phyloP scores from a whole-genome alignment of 1,140 invertebrate genomes.

The Himalopsyche phryganea region DNA sequence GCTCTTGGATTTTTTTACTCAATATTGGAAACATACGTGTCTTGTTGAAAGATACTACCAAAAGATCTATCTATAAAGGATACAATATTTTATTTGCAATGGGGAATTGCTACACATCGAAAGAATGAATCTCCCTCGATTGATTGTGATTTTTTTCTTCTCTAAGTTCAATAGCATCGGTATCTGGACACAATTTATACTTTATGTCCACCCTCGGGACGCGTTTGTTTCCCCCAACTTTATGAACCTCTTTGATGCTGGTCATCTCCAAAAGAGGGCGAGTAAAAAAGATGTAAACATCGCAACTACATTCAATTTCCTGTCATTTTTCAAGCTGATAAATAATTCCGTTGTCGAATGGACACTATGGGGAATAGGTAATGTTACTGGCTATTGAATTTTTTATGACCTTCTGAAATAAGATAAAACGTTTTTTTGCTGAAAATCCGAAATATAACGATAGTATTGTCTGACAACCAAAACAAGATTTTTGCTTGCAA shows the following conservation, averaged over 20 bases:
- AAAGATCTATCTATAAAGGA: no score
- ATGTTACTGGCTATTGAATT: slow-evolving; percentile 13
- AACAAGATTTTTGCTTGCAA: no score
- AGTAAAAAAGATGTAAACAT: slow-evolving; percentile 57
- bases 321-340: slow-evolving; percentile 58
- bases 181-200: slow-evolving; percentile 48
- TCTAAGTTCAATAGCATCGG: slow-evolving; percentile 16
- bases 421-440: neutral
- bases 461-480: no score
- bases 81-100: no score
- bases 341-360: slow-evolving; percentile 48
- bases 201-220: slow-evolving; percentile 54
- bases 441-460: no score
- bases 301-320: slow-evolving; percentile 57
- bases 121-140: slow-evolving; percentile 29
- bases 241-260: slow-evolving; percentile 55
- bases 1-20: no score
- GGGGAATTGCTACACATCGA: neutral
- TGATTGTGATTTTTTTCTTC: slow-evolving; percentile 17
- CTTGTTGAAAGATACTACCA: no score
- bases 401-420: slow-evolving; percentile 8
- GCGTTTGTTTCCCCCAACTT: slow-evolving; percentile 54
- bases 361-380: slow-evolving; percentile 11
- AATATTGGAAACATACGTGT: no score
- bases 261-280: slow-evolving; percentile 42